Evolutionary conservation across 2,888 invertebrate genomes (phyloP), one percentile per base, ranked within the genome.

Genomic region (Lithophane ornitopus): DNA sequence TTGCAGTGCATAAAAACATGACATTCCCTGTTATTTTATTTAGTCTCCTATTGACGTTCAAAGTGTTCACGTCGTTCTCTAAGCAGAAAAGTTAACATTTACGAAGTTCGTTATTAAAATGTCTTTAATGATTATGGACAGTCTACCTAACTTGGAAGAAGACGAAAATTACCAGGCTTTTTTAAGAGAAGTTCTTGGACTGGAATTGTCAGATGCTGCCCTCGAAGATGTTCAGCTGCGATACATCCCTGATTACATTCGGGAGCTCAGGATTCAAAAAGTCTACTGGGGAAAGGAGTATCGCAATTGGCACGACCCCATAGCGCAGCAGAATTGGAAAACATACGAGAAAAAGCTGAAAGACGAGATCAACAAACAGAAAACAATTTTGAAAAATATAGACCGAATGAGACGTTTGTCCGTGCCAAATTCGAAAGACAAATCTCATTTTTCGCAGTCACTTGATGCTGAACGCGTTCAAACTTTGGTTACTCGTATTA

Each of bases 221-320:
- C 52, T 74, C 0, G 19, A 61, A 34, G 41, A 41, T 11, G 59
- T 74, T 9, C 28, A 61, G 0, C n/a, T 74, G 11, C 59, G 14
- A 19, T 74, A 74, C 28, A 61, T 74, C 1, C 74, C 74, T 9
- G 74, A 74, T 2, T 44, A n/a, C 7, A 19, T 74, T n/a, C 74
- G 74, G 11, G 74, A 74, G 11, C 74, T 74, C 0, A 19, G 19
- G 2, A 34, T 3, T 0, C 52, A 61, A 39, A 34, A 11, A 16
- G 4, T 11, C 11, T 73, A 71, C n/a, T 73, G 73, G 73, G 22
- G 16, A 16, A 16, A 52, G 0, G 74, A 61, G 28, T 61, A 6
- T 9, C 6, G 9, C 1, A 28, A 19, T 11, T 61, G 49, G 74
- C 16, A 52, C 0, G 74, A 74, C 52, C 0, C 28, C 1, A 62